Evolutionary conservation across 64 coral and sea anemone species (phyloP).

Genomic region (Dendrophyllia cribrosa): DNA sequence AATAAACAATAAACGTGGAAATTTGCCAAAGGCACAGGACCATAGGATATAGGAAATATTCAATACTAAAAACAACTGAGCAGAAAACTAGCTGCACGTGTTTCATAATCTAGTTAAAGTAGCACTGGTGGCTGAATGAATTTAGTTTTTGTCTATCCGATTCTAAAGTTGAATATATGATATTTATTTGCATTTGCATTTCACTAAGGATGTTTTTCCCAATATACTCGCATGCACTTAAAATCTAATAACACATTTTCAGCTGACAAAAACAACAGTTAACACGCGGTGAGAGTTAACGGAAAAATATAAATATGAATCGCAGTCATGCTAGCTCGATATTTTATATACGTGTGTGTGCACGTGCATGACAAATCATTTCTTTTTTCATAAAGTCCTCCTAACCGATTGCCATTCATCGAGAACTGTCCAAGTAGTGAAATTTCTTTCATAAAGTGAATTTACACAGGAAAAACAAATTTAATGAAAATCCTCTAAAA

Average conservation of each 20-base stretch:
- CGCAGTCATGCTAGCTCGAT: too few relatives aligned
- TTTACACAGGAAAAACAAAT: slow-evolving; percentile 46
- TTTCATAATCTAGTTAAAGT: neutral
- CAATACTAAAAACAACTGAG: neutral
- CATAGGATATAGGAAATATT: neutral
- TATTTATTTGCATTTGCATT: too few relatives aligned
- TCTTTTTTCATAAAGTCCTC: neutral
- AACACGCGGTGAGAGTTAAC: too few relatives aligned
- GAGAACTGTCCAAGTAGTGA: neutral
- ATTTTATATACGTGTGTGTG: too few relatives aligned
- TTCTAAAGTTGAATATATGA: neutral
- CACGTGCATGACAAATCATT: neutral
- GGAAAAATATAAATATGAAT: too few relatives aligned
- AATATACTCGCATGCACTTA: too few relatives aligned
- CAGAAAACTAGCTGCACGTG: neutral
- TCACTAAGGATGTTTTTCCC: too few relatives aligned
- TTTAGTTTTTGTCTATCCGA: neutral
- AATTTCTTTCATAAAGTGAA: slow-evolving; percentile 45
- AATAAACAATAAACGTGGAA: neutral
- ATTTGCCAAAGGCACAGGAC: neutral
- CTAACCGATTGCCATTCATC: neutral
- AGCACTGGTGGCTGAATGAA: neutral
- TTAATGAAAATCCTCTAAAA: slow-evolving; percentile 47
- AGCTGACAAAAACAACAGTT: too few relatives aligned
- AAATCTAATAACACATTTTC: too few relatives aligned